phyloP scores from a whole-genome alignment of 2,888 invertebrate genomes.

The Halictus quadricinctus region DNA sequence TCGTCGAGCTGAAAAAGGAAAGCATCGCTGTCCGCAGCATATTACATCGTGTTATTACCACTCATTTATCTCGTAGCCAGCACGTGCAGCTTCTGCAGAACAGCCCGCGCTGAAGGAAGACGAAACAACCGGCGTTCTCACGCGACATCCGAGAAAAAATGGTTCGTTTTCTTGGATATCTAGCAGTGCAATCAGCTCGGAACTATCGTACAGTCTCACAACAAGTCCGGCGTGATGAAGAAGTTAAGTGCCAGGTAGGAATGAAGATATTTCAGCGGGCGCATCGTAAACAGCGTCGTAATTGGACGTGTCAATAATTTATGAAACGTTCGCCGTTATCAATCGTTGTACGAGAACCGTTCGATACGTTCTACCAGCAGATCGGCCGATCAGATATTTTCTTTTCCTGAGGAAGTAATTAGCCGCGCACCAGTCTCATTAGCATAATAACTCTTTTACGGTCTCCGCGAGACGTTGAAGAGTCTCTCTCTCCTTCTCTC shows the following conservation, averaged over 20 bases:
- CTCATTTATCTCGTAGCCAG: neutral
- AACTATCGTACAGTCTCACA: neutral
- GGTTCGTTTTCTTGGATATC: constrained; percentile 7
- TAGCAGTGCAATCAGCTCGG: neutral
- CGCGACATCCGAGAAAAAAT: neutral
- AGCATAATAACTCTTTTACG: constrained; percentile 81
- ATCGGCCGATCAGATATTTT: constrained; percentile 46
- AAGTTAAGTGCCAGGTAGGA: constrained; percentile 7
- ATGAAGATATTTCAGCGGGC: constrained; percentile 32
- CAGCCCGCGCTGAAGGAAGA: neutral
- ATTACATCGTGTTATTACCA: neutral
- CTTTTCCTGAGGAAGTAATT: constrained; percentile 69
- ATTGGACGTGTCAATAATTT: constrained; percentile 37
- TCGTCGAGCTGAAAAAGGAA: neutral
- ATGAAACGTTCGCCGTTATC: constrained; percentile 30
- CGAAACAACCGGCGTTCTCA: neutral
- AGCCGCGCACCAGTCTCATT: constrained; percentile 73
- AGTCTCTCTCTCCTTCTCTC: neutral
- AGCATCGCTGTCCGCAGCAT: neutral
- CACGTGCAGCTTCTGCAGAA: neutral
- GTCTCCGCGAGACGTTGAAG: constrained; percentile 19
- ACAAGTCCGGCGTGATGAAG: constrained; percentile 16
- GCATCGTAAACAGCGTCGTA: neutral
- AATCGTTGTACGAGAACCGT: constrained; percentile 5
- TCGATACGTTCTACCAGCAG: constrained; percentile 15